These are phyloP conservation scores for Podarcis raffonei DNA, from an alignment of 2,113 vertebrate species.

Conservation along the genomic window DNA sequence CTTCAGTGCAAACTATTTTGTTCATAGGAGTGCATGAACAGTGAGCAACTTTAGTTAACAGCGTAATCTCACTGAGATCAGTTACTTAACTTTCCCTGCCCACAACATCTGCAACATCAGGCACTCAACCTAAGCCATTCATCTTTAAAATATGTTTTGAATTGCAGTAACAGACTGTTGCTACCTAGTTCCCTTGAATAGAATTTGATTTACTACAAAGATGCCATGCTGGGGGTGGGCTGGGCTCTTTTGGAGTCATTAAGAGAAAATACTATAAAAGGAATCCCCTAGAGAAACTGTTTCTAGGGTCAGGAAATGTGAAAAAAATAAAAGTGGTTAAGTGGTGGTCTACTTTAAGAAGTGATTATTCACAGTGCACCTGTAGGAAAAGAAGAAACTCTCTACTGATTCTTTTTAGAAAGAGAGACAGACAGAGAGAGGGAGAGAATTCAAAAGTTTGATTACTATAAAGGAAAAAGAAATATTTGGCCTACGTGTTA, in stretches of 20 bases:
- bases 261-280: slow-evolving; percentile 78
- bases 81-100: slow-evolving; percentile 22
- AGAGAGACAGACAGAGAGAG: slow-evolving; percentile 9
- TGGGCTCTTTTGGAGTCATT: slow-evolving; percentile 71
- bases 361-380: slow-evolving; percentile 64
- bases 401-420: slow-evolving; percentile 34
- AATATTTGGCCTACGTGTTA: slow-evolving; percentile 8
- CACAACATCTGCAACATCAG: slow-evolving; percentile 18
- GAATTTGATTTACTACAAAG: slow-evolving; percentile 75
- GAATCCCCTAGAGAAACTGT: slow-evolving; percentile 76
- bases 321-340: slow-evolving; percentile 67
- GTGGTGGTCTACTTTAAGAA: slow-evolving; percentile 59
- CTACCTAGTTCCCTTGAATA: slow-evolving; percentile 60
- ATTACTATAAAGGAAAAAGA: not conserved
- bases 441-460: slow-evolving; percentile 33
- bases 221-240: slow-evolving; percentile 65
- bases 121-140: not conserved
- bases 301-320: slow-evolving; percentile 77
- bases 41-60: not conserved
- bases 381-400: slow-evolving; percentile 50
- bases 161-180: slow-evolving; percentile 63
- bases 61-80: not conserved
- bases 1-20: not conserved
- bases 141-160: slow-evolving; percentile 33
- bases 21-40: not conserved